These are phyloP conservation scores for Trogon melanurus DNA, from an alignment of 2,113 vertebrate genomes.

Conservation along the genomic window DNA sequence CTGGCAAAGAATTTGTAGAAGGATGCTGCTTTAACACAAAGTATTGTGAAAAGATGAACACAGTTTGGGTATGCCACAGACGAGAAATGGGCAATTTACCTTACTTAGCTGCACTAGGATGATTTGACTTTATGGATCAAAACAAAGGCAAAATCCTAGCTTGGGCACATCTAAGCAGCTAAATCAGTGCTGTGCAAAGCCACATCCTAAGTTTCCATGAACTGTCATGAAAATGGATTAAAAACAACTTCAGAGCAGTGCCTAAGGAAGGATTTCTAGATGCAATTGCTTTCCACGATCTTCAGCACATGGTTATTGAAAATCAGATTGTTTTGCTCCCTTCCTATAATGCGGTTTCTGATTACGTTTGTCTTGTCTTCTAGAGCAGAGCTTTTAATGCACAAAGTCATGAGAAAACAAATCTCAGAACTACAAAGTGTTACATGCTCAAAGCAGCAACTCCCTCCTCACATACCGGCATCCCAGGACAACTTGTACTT, in stretches of 20 bases:
- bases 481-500: slow-evolving; percentile 23
- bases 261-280: not conserved
- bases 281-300: not conserved
- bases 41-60: not conserved
- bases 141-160: not conserved
- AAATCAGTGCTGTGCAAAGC: not conserved
- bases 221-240: not conserved
- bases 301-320: not conserved
- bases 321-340: not conserved
- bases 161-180: not conserved
- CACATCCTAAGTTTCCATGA: not conserved
- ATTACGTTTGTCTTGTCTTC: not conserved
- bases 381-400: not conserved
- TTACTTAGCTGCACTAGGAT: not conserved
- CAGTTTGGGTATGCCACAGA: not conserved
- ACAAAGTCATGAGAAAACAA: not conserved
- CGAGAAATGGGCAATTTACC: not conserved
- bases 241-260: not conserved
- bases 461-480: not conserved
- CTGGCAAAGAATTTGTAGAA: not conserved
- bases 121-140: not conserved
- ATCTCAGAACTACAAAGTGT: not conserved
- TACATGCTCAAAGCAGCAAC: not conserved
- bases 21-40: not conserved
- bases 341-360: not conserved